Conservation (phyloP, 2,113 vertebrate genomes). For the Pteropus alecto region DNA sequence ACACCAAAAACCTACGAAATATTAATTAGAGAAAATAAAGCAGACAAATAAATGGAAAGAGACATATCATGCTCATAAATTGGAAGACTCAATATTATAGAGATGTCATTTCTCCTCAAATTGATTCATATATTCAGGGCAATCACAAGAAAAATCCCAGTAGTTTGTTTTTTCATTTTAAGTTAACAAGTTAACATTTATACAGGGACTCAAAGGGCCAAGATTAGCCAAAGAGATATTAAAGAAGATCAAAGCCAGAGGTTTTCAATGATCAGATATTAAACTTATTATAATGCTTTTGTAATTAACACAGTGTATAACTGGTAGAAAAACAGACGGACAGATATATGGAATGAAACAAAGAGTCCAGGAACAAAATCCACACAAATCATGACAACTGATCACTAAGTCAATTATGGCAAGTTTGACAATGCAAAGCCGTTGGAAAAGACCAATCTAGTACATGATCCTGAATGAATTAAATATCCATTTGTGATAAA, state of each 20-base stretch:
- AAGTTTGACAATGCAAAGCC: neutral
- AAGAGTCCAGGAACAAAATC: neutral
- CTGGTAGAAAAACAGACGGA: neutral
- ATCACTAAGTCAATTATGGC: neutral
- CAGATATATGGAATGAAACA: neutral
- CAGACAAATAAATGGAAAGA: neutral
- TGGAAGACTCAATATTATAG: neutral
- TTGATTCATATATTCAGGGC: neutral
- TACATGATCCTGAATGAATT: neutral
- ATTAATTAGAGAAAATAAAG: slow-evolving; percentile 17
- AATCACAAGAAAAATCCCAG: neutral
- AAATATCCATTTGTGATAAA: neutral
- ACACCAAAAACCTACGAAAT: neutral
- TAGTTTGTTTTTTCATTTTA: neutral
- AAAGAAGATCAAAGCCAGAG: neutral
- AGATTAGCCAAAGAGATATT: neutral
- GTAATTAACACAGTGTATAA: neutral
- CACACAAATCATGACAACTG: neutral
- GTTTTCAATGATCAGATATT: neutral
- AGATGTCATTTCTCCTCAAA: neutral
- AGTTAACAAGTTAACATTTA: neutral
- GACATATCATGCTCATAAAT: neutral
- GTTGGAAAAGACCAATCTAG: neutral
- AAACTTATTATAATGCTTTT: neutral
- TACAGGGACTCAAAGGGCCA: neutral